Conservation (phyloP, 2,888 invertebrate species). For the Acronicta alni region DNA sequence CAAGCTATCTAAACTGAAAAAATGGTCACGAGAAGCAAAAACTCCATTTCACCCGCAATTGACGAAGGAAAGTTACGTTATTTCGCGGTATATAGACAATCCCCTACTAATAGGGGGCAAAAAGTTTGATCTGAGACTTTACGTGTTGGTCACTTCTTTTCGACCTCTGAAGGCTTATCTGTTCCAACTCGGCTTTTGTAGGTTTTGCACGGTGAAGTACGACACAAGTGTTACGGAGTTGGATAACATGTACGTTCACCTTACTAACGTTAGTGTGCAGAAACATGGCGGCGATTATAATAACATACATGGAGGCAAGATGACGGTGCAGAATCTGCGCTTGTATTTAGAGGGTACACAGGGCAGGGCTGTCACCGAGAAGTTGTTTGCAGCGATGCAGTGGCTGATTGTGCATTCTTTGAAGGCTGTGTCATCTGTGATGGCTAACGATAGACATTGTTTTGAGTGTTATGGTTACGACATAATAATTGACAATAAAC, state of each 20-base stretch:
- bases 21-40: constrained; percentile 96
- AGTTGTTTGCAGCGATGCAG: constrained; percentile 95
- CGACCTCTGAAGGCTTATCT: constrained; percentile 97
- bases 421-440: constrained; percentile 97
- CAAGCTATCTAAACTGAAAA: constrained; percentile 97
- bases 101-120: constrained; percentile 98
- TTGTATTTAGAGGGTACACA: constrained; percentile 97
- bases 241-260: constrained; percentile 98
- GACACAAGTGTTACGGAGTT: constrained; percentile 96
- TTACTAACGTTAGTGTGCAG: constrained; percentile 99
- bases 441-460: constrained; percentile 97
- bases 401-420: constrained; percentile 98
- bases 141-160: constrained; percentile 97
- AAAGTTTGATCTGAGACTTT: constrained; percentile 97
- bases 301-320: constrained; percentile 97
- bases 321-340: constrained; percentile 97
- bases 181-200: constrained; percentile 97
- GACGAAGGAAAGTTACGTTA: constrained; percentile 96
- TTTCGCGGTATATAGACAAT: constrained; percentile 98
- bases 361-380: constrained; percentile 96
- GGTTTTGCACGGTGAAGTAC: constrained; percentile 98
- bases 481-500: constrained; percentile 97
- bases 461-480: constrained; percentile 99
- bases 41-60: constrained; percentile 95
- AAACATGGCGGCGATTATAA: constrained; percentile 99